phyloP scores from a whole-genome alignment of 2,888 invertebrate genomes.

The Watsonalla cultraria region DNA sequence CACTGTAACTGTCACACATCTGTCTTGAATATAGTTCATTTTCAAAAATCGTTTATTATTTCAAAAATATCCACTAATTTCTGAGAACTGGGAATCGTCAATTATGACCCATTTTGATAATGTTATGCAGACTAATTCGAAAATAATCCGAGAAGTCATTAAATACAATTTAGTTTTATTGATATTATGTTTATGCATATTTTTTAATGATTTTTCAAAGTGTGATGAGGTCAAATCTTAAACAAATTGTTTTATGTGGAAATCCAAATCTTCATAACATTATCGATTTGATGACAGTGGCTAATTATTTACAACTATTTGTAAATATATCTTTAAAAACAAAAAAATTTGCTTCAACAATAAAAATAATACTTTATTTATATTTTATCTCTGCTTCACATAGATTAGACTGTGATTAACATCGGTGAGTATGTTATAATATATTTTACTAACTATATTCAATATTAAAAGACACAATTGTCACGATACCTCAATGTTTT shows the following conservation, averaged over 20 bases:
- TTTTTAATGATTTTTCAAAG: too few relatives aligned
- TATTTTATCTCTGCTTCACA: constrained; percentile 2
- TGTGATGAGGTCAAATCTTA: too few relatives aligned
- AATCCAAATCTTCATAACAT: too few relatives aligned
- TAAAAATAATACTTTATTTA: not conserved
- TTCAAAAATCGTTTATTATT: constrained; percentile 41
- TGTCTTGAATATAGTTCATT: constrained; percentile 33
- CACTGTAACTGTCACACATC: constrained; percentile 19
- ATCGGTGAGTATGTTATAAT: constrained; percentile 16
- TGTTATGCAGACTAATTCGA: too few relatives aligned
- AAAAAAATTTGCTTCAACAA: not conserved
- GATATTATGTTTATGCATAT: too few relatives aligned
- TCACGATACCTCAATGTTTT: too few relatives aligned
- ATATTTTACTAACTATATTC: constrained; percentile 9
- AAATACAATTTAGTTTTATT: too few relatives aligned
- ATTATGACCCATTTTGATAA: not conserved
- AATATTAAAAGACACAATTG: not conserved
- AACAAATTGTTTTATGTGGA: too few relatives aligned
- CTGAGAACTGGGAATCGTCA: not conserved
- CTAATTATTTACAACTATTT: too few relatives aligned
- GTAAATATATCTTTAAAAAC: too few relatives aligned
- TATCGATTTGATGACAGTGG: too few relatives aligned
- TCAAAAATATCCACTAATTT: constrained; percentile 7
- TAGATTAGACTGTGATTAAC: constrained; percentile 21
- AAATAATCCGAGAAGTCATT: too few relatives aligned